These are phyloP conservation scores for Catostylus mosaicus DNA, from an alignment of 30 jellyfish, hydroid and myxozoan genomes.

Conservation along the genomic window DNA sequence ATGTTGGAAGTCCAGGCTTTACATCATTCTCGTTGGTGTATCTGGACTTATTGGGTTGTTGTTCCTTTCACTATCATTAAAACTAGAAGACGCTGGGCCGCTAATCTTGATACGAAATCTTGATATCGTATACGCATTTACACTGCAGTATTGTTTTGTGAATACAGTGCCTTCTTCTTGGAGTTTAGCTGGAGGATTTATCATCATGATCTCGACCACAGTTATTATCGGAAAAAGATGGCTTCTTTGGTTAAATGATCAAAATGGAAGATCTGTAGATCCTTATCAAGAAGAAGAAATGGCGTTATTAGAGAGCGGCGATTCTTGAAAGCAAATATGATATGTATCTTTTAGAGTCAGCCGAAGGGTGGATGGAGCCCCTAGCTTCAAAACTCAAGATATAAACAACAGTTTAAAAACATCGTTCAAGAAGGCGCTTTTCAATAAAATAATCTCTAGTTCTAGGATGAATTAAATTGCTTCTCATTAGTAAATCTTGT, in stretches of 20 bases:
- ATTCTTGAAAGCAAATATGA: no score
- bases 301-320: neutral
- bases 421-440: no score
- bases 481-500: no score
- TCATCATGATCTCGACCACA: slow-evolving; percentile 50
- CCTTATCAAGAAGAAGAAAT: slow-evolving; percentile 20
- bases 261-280: neutral
- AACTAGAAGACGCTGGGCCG: slow-evolving; percentile 84
- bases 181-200: slow-evolving; percentile 69
- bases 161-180: slow-evolving; percentile 59
- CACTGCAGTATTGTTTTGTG: slow-evolving; percentile 53
- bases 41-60: slow-evolving; percentile 51
- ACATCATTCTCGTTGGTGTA: slow-evolving; percentile 66
- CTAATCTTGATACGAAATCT: slow-evolving; percentile 72
- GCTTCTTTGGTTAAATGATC: slow-evolving; percentile 13
- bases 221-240: slow-evolving; percentile 56
- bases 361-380: no score
- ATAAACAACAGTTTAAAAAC: no score
- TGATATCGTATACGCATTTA: slow-evolving; percentile 83
- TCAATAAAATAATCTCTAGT: no score
- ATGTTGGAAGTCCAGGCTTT: slow-evolving; percentile 41
- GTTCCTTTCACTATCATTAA: slow-evolving; percentile 63
- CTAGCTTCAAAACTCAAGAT: no score
- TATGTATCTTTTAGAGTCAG: no score
- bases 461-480: no score